These are phyloP conservation scores for Balearica regulorum DNA, from an alignment of 2,797 vertebrate genomes.

Conservation along the genomic window DNA sequence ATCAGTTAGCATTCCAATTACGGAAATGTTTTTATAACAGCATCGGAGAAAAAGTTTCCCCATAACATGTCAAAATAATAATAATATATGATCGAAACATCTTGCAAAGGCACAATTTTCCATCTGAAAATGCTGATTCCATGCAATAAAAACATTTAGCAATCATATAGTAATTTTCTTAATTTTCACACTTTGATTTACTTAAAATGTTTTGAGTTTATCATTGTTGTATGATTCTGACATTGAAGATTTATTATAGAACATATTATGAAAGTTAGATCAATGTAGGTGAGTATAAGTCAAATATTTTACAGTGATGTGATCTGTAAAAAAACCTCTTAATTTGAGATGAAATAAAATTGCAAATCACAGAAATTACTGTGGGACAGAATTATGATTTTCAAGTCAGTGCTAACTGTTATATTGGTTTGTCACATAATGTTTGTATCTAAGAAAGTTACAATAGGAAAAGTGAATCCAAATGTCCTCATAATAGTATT, in stretches of 20 bases:
- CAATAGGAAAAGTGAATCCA: neutral
- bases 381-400: neutral
- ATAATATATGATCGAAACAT: neutral
- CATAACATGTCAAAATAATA: neutral
- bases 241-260: neutral
- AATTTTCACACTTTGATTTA: neutral
- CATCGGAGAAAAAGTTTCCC: neutral
- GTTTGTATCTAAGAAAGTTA: neutral
- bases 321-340: neutral
- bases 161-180: neutral
- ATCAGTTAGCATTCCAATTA: neutral
- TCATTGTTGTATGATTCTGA: neutral
- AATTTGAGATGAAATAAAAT: neutral
- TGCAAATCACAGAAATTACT: neutral
- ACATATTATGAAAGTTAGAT: neutral
- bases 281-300: neutral
- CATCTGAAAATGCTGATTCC: neutral
- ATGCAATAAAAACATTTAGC: neutral
- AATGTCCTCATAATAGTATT: neutral
- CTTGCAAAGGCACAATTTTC: neutral
- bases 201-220: neutral
- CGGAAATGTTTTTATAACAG: neutral
- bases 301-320: neutral
- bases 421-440: neutral
- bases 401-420: neutral